Evolutionary conservation across 2,113 vertebrate species (phyloP), one percentile per base, ranked within the genome.

Genomic region (Xiphorhynchus elegans): DNA sequence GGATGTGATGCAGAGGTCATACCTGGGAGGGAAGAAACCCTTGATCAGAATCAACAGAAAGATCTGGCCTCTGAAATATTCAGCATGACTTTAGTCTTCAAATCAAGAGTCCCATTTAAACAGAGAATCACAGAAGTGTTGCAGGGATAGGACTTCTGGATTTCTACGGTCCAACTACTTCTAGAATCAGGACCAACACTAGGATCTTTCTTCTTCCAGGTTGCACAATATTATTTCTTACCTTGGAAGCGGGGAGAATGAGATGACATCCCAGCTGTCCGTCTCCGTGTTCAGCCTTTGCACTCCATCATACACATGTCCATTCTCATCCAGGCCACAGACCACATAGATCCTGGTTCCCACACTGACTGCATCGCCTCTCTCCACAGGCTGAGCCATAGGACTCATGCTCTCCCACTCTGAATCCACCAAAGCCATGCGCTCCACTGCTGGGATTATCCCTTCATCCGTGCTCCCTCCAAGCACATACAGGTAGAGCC

Each of bases 241-340:
- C 88, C 88, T 77, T 50, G 88, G 88, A 77, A 90, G 98, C 0
- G 98, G 99, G 44, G 98, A 99, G 94, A 98, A 98, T 2, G 99
- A 98, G 68, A 99, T 96, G 25, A 99, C 98, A 52, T 98, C 98
- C 99, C 99, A 99, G 49, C 97, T 97, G 89, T 99, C 98, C 0
- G 95, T 95, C 58, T 97, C 96, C 0, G 92, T 97, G 66, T 93
- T 89, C 79, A 99, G 98, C 83, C 98, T 98, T 90, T 99, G 99
- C 90, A 99, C 98, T 21, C 99, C 99, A 67, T 96, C 95, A 52
- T 98, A 99, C 0, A 98, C 98, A 1, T 98, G 98, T 8, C 99
- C 98, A 0, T 99, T 99, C 90, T 99, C 99, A 97, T 99, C 99
- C 90, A 99, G 96, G 50, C 99, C 99, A 62, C 99, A 99, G 17